Conservation (phyloP, 2,797 vertebrate genomes). For the Acipenser transmontanus region DNA sequence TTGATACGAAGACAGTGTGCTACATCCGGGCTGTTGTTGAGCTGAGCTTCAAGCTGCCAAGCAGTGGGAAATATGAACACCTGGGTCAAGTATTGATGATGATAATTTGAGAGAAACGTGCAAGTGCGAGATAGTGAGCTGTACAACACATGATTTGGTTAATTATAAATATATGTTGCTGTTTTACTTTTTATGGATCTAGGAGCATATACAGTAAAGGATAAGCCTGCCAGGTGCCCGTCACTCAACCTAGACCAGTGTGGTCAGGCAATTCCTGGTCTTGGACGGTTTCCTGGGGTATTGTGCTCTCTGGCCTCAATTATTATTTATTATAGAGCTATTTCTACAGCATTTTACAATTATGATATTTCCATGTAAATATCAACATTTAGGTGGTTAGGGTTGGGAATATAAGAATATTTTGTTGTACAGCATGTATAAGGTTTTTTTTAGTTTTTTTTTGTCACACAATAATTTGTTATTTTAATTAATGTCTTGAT, state of each 20-base stretch:
- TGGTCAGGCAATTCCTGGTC: neutral
- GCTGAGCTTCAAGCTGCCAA: conserved; percentile 21
- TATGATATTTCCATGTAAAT: neutral
- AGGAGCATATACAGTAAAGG: no score
- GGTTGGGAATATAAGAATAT: neutral
- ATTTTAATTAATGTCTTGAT: no score
- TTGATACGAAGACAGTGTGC: conserved; percentile 41
- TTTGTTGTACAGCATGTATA: neutral
- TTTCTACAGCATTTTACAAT: neutral
- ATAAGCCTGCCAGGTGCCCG: neutral
- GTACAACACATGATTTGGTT: neutral
- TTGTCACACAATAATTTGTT: no score
- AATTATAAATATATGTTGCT: neutral
- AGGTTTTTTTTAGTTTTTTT: neutral
- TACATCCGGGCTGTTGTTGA: conserved; percentile 65
- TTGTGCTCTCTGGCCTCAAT: neutral
- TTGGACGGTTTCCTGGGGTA: neutral
- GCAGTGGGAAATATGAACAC: conserved; percentile 45
- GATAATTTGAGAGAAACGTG: no score
- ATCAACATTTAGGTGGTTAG: neutral
- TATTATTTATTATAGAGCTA: neutral
- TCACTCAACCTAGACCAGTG: neutral
- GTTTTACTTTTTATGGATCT: no score
- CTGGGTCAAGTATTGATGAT: conserved; percentile 33
- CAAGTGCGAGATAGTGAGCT: neutral